Evolutionary conservation across 2,113 vertebrate species (phyloP), one percentile per base, ranked within the genome.

Genomic region (Corythornis cristatus): DNA sequence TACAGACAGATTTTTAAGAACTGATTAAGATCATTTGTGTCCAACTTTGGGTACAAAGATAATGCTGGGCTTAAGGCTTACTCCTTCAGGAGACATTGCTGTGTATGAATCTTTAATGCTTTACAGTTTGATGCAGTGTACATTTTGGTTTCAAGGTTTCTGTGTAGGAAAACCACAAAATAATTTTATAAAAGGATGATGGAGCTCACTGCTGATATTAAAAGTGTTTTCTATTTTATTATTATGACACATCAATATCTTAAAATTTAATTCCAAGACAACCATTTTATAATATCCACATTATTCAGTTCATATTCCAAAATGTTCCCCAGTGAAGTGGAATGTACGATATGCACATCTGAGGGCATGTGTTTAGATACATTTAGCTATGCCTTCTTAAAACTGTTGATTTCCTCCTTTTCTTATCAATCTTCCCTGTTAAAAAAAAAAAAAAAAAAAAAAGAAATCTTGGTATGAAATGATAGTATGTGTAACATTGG

Each of bases 251-350:
- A 88, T 86, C 51, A 91, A 67, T 92, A 87, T 85, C 45, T 8
- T 65, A 77, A 73, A 89, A 91, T 91, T 67, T 78, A 92, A 93
- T 95, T 89, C 21, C 33, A 42, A 74, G 75, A 92, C 87, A 94
- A 56, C 60, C 60, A 71, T 85, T 96, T 96, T 91, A 95, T 93
- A 94, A 86, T 86, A 92, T 40, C 64, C 60, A 76, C 48, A n/a
- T 95, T 83, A 83, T 85, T 83, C 84, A 33, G 77, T 68, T 91
- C 45, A 14, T 77, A 93, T 74, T 64, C 72, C 64, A 89, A 86
- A 93, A 91, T 50, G 23, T 74, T 94, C 15, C 35, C 48, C n/a
- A 20, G 79, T 2, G 1, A 88, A 88, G 78, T 6, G n/a, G 37
- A 76, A 20, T 37, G 57, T 35, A 48, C 22, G 45, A n/a, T 88